Conservation (phyloP, 1,140 invertebrate genomes). For the Venturia canescens region DNA sequence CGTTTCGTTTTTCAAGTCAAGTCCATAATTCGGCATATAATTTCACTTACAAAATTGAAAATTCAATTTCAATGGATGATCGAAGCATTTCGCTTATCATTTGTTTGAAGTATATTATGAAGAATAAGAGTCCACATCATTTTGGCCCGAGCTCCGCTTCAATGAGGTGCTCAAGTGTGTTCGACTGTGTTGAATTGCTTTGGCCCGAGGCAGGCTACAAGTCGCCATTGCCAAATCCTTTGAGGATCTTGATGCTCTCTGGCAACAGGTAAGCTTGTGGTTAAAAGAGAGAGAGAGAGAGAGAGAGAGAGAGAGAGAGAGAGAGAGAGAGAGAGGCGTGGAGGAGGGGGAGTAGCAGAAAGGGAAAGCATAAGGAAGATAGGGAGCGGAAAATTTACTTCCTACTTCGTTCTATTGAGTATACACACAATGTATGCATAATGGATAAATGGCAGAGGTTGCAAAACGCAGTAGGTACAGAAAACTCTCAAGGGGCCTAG, state of each 20-base stretch:
- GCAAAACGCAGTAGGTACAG: background rate
- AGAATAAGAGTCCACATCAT: no score
- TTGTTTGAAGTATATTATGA: no score
- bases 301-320: background rate
- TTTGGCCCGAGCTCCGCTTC: background rate
- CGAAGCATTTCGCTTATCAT: no score
- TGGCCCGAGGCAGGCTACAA: background rate
- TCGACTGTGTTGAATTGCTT: background rate
- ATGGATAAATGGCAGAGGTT: constrained; percentile 34
- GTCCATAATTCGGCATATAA: no score
- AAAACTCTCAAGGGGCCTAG: background rate
- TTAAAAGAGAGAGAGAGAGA: constrained; percentile 3
- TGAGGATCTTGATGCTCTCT: constrained; percentile 33
- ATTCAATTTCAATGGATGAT: no score
- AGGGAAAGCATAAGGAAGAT: no score
- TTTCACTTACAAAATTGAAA: no score
- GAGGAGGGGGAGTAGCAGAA: background rate
- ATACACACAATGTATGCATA: constrained; percentile 35
- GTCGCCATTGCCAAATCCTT: constrained; percentile 16
- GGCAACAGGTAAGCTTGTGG: constrained; percentile 32
- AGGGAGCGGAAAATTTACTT: constrained; percentile 16
- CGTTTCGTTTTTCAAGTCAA: no score
- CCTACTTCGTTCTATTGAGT: background rate
- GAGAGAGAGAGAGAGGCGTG: no score
- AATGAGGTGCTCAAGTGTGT: background rate